These are phyloP conservation scores for human (Homo sapiens) DNA, from an alignment of 2,113 vertebrate genomes.

Conservation along the genomic window DNA sequence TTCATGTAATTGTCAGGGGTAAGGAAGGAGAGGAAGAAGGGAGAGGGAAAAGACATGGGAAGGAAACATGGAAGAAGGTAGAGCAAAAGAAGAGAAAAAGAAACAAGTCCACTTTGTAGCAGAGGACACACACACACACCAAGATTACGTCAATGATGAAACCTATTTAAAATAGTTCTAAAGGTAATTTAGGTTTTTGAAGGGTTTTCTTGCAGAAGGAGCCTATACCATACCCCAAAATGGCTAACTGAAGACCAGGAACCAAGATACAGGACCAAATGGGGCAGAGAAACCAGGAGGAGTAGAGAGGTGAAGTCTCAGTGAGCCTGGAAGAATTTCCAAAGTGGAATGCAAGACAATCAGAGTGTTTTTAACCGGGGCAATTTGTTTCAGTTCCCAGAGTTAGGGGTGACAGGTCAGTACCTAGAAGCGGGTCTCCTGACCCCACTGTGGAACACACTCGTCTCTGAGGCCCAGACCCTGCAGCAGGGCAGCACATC, in stretches of 20 bases:
- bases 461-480: constrained; percentile 70
- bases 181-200: constrained; percentile 20
- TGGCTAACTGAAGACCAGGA: background rate
- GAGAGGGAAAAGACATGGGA: background rate
- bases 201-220: background rate
- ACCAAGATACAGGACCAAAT: background rate
- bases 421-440: background rate
- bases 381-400: background rate
- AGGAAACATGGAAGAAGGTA: background rate
- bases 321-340: background rate
- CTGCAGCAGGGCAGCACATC: constrained; percentile 67
- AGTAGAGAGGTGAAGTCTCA: background rate
- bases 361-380: background rate
- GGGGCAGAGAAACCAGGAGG: background rate
- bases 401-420: background rate
- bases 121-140: background rate
- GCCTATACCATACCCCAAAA: background rate
- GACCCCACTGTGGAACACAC: background rate
- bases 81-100: background rate
- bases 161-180: background rate
- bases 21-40: background rate
- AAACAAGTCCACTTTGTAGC: background rate
- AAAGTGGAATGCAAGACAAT: background rate
- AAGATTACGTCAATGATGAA: background rate
- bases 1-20: background rate